Percentiles rank a stretch among this genome's conserved stretches.
phyloP scores from a whole-genome alignment of 2,888 invertebrate genomes.

The Apamea epomidion region DNA sequence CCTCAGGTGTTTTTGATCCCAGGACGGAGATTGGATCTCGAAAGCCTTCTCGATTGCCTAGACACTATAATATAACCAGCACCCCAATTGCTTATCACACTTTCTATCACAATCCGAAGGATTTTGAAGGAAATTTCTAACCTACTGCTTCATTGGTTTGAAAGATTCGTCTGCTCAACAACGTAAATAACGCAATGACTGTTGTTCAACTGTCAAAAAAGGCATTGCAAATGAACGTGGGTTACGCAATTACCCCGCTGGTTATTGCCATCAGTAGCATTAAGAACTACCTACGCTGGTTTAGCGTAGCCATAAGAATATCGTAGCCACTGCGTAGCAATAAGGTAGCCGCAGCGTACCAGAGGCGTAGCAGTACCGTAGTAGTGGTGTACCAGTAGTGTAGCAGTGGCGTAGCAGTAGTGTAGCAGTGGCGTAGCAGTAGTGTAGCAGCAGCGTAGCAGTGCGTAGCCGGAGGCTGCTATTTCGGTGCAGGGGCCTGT shows the following conservation, averaged over 20 bases:
- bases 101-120: neutral
- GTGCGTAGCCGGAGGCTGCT: neutral
- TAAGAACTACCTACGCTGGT: neutral
- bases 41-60: neutral
- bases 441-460: neutral
- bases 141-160: neutral
- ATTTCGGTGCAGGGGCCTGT: no score
- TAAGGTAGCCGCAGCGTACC: neutral
- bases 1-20: neutral
- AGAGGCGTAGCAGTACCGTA: neutral
- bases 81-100: no score
- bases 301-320: neutral
- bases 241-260: neutral
- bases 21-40: neutral
- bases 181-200: neutral
- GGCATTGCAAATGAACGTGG: neutral
- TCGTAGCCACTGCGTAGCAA: neutral
- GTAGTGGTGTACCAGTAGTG: fast-evolving
- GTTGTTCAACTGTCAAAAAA: neutral
- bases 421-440: neutral
- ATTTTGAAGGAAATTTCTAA: neutral
- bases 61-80: neutral
- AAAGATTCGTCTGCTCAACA: neutral
- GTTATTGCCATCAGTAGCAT: neutral
- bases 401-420: neutral